These are phyloP conservation scores for Botia almorhae DNA, from an alignment of 2,797 vertebrate species.

Conservation along the genomic window DNA sequence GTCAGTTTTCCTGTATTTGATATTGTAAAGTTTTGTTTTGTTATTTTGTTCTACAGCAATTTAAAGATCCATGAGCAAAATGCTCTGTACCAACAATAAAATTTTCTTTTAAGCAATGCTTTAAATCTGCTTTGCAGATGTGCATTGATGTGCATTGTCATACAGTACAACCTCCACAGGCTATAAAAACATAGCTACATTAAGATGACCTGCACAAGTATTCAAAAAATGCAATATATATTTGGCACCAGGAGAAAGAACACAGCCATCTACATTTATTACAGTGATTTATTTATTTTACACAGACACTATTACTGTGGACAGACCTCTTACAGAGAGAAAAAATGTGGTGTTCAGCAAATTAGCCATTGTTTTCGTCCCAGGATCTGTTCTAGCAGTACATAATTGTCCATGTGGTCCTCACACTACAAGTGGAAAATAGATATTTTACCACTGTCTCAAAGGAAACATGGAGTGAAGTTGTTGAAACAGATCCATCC, in stretches of 20 bases:
- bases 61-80: background rate
- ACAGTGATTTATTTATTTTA: slow-evolving; percentile 65
- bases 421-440: slow-evolving; percentile 64
- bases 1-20: background rate
- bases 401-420: slow-evolving; percentile 66
- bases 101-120: background rate
- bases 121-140: background rate
- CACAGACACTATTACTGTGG: slow-evolving; percentile 39
- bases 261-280: slow-evolving; percentile 75
- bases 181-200: slow-evolving; percentile 69
- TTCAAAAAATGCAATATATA: slow-evolving; percentile 78
- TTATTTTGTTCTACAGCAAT: background rate
- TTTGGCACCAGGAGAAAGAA: slow-evolving; percentile 68
- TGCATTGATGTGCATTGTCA: background rate
- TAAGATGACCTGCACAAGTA: slow-evolving; percentile 67
- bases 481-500: slow-evolving; percentile 58
- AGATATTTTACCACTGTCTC: slow-evolving; percentile 68
- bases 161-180: slow-evolving; percentile 60
- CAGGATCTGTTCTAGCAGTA: slow-evolving; percentile 51
- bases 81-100: background rate
- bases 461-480: slow-evolving; percentile 58
- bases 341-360: slow-evolving; percentile 73
- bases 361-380: slow-evolving; percentile 69
- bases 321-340: slow-evolving; percentile 44
- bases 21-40: background rate